Base-by-base conservation (phyloP, 1,140 invertebrate genomes). In the Formica selysi region DNA sequence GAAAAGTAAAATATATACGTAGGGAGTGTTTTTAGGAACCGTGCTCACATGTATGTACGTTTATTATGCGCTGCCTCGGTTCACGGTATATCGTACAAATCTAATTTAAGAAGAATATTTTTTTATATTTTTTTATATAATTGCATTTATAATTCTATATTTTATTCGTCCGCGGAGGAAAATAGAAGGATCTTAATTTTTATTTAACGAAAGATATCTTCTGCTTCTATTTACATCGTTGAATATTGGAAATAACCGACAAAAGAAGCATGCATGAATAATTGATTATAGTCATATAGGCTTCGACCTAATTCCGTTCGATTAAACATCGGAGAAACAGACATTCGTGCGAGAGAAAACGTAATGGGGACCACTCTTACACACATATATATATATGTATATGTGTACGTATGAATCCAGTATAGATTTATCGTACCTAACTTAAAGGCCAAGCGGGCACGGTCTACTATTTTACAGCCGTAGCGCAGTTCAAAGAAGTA, bases 291-390 rank as follows among this genome's bases (percentile, higher is more conserved):
- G 19, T 16, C 54, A 13, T 41, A 57, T 22, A 54, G 19, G 16
- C 26, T 81, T 29, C 38, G 36, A 44, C 22, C 13, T 73, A 81
- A 81, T 81, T 41, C 22, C 26, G 5, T 22, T 67, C 32, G 62
- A 59, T 41, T 44, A 80, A 32, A 57, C n/a, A 41, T 81, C 68
- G 29, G 16, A 71, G 68, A 71, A 51, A 16, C 10, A 71, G 44
- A 71, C 68, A 32, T 68, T 68, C 65, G 11, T n/a, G 44, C 22
- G 26, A 70, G 67, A 71, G 68, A 71, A 51, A 71, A 51, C 19
- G 26, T 71, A 29, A 71, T 19, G 41, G 36, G 19, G n/a, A 22
- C 26, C 70, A 19, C 22, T 70, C 16, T 51, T 26, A 29, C 68
- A 3, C 7, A 5, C 10, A 5, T 26, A 29, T 70, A 48, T 2